Evolutionary conservation across 2,113 vertebrate species (phyloP), one percentile per base, ranked within the genome.

Genomic region (Dryoscopus gambensis): DNA sequence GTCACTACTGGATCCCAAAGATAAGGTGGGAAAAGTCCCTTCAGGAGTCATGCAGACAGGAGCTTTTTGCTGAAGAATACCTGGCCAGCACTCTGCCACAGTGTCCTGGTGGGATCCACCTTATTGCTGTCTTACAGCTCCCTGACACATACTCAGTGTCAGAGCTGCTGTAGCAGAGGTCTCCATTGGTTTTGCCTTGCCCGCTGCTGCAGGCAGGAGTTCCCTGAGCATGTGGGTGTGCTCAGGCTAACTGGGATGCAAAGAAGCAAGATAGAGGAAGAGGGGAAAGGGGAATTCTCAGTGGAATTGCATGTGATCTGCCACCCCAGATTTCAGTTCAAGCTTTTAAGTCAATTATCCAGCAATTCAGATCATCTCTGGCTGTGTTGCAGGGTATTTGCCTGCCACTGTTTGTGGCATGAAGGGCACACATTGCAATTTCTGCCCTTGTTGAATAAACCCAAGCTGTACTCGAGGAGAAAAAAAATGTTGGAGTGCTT

Each of bases 211-310:
- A 31, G 33, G 13, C 24, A 50, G 62, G n/a, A 23, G 17, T 52
- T 18, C 40, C 35, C 11, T 0, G 10, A 11, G 49, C 23, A 3
- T 1, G 2, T 16, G 40, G 6, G 5, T 62, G 18, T 10, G 1
- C 70, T 82, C 23, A 11, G 65, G 28, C n/a, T 70, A 16, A 30
- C 11, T 37, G 67, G 30, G 37, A 44, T 56, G 21, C 33, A 67
- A 39, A 79, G 52, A 52, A 65, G n/a, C 15, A 47, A 33, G 22
- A 21, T 11, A 16, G 50, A 76, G 23, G n/a, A 35, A 37, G 53
- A 65, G 22, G 16, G 33, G 30, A 84, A 59, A 60, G 33, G 15
- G 17, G 20, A 88, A 60, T 73, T 30, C 37, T 71, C 5, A 28
- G 46, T n/a, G 69, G 67, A 79, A 30, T 18, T 6, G 4, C 5